Base-by-base conservation (phyloP, 2,113 vertebrate genomes). In the Etia nguti region DNA sequence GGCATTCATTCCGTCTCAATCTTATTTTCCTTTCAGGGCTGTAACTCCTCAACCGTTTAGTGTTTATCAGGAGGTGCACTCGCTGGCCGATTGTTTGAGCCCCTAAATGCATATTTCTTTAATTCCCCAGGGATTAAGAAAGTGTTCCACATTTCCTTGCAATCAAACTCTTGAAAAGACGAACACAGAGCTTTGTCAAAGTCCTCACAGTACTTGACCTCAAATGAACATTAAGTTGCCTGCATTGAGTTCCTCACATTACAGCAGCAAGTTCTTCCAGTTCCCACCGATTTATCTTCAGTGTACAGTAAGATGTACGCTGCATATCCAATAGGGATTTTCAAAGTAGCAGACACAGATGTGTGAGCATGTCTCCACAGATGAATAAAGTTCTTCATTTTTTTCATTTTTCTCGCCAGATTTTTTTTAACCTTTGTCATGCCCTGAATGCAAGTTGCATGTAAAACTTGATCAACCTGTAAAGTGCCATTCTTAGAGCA, bases 61-160 rank as follows among this genome's bases (percentile, higher is more conserved):
- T 89, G 68, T 93, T 95, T 92, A 96, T 95, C 90, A 38, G 89
- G 83, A 87, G 88, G 82, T 87, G 90, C 92, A 91, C 90, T 86
- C 70, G 86, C 83, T 11, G 12, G 46, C 15, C 85, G 84, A 94
- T 91, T 90, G 92, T 95, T 90, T 89, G 91, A 92, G 86, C 77
- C 88, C 86, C 73, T 92, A 90, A 92, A 92, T 86, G 83, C 92
- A 92, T 81, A 90, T 89, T 93, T 92, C 89, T 93, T 94, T 93
- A 96, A 93, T 94, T 95, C 92, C 90, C 65, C 5, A 22, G 41
- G 91, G 91, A 94, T 96, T 94, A 95, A 91, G 81, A 86, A 92
- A 91, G 87, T 86, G 82, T 89, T 92, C 86, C 84, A 88, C 79
- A 57, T 90, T 89, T 92, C 79, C 82, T 83, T 7, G 60, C 86